Evolutionary conservation across 2,113 vertebrate species (phyloP).

Genomic region (Mesoclemmys tuberculata): DNA sequence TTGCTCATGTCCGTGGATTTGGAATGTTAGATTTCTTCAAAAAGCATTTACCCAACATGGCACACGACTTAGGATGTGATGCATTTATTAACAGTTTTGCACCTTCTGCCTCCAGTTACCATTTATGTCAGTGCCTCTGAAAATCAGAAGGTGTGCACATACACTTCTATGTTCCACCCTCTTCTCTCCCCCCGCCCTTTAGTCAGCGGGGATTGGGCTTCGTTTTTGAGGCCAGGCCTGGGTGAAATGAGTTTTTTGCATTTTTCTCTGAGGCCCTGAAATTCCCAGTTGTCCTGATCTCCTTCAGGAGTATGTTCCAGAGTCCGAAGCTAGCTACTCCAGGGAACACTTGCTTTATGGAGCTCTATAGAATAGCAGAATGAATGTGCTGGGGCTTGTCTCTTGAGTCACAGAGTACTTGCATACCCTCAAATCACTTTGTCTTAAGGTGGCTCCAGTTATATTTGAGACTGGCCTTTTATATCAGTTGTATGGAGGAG

Average conservation of each 20-base stretch:
- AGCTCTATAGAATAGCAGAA: too few species aligned
- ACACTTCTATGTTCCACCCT: fast-evolving
- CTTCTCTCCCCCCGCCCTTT: fast-evolving
- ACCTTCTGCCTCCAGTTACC: background rate
- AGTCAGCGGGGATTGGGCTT: fast-evolving
- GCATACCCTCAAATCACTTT: too few species aligned
- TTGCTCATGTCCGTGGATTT: fast-evolving
- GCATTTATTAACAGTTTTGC: background rate
- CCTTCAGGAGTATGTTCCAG: fast-evolving
- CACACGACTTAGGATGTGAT: background rate
- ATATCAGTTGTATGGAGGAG: too few species aligned
- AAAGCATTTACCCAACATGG: too few species aligned
- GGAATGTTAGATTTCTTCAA: too few species aligned
- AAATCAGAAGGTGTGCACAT: background rate
- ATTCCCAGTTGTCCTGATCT: background rate
- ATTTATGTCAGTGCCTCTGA: fast-evolving
- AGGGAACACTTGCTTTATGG: fast-evolving
- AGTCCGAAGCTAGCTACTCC: fast-evolving
- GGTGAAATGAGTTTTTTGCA: fast-evolving
- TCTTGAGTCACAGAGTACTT: background rate
- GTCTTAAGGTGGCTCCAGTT: fast-evolving
- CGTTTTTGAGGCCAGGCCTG: background rate
- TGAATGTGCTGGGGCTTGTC: fast-evolving
- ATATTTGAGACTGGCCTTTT: fast-evolving
- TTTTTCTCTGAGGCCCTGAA: background rate